phyloP scores from a whole-genome alignment of 2,888 invertebrate species.

The Chrysomela aeneicollis region DNA sequence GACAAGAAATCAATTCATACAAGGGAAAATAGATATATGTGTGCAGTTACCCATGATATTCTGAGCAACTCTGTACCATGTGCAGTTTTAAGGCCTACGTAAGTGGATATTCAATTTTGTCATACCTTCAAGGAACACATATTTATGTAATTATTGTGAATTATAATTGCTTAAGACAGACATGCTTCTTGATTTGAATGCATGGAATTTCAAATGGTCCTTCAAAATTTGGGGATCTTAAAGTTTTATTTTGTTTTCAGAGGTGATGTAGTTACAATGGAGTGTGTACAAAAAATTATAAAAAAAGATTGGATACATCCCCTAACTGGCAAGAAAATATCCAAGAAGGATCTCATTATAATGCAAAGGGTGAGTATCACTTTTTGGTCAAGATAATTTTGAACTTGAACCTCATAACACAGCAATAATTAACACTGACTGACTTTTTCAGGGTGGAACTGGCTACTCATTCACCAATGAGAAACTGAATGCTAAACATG shows the following conservation, averaged over 20 bases:
- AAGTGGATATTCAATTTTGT: conserved; percentile 57
- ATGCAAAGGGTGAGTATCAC: conserved; percentile 77
- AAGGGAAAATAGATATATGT: conserved; percentile 94
- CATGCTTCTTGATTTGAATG: too few relatives aligned
- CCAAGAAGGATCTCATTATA: conserved; percentile 90
- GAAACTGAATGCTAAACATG: conserved; percentile 82
- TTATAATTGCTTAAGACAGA: too few relatives aligned
- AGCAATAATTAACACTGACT: neutral
- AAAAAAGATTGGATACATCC: conserved; percentile 98
- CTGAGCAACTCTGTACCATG: conserved; percentile 94
- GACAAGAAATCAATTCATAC: conserved; percentile 86
- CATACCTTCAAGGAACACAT: too few relatives aligned
- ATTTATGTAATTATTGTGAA: too few relatives aligned
- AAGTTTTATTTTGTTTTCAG: too few relatives aligned
- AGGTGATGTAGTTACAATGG: conserved; percentile 94
- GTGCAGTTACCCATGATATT: conserved; percentile 96
- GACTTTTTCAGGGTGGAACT: conserved; percentile 87
- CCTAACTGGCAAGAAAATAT: conserved; percentile 81
- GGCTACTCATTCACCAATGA: conserved; percentile 91
- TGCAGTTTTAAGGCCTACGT: conserved; percentile 90
- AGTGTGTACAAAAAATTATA: conserved; percentile 95
- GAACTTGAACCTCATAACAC: neutral
- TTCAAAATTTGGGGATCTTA: too few relatives aligned
- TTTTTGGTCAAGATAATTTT: neutral
- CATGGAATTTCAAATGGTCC: too few relatives aligned